Evolutionary conservation across 2,888 invertebrate genomes (phyloP).

Genomic region (Embidobia sp.): DNA sequence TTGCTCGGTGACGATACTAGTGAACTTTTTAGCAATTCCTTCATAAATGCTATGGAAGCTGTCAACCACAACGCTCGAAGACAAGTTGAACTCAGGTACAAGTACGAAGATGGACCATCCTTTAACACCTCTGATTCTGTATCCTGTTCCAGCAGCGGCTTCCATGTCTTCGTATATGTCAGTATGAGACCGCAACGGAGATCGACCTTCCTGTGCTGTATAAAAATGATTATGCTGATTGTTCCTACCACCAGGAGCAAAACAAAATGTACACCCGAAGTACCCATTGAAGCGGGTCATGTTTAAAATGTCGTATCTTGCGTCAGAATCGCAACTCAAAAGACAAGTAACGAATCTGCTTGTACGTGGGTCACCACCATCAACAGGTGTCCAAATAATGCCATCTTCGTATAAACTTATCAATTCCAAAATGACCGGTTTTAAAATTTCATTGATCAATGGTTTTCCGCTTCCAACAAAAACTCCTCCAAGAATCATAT

Average conservation of each 20-base stretch:
- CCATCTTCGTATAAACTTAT: slow-evolving; percentile 5
- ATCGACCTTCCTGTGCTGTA: slow-evolving; percentile 1
- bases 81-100: neutral
- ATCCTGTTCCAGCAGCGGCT: neutral
- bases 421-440: neutral
- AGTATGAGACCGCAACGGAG: neutral
- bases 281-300: slow-evolving; percentile 12
- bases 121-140: neutral
- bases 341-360: slow-evolving; percentile 4
- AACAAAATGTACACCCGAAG: slow-evolving; percentile 11
- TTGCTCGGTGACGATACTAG: neutral
- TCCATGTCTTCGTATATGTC: slow-evolving; percentile 7
- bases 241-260: neutral
- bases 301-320: neutral
- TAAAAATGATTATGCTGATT: slow-evolving; percentile 14
- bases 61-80: neutral
- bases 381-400: slow-evolving; percentile 2
- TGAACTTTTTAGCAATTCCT: neutral
- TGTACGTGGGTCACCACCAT: neutral
- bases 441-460: slow-evolving; percentile 1
- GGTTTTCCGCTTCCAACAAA: slow-evolving; percentile 4
- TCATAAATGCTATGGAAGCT: neutral
- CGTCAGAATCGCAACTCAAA: slow-evolving; percentile 4
- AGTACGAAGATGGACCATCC: slow-evolving; percentile 1
- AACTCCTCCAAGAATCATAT: neutral